Conservation (phyloP, 2,797 vertebrate genomes). For the Tinamus major region DNA sequence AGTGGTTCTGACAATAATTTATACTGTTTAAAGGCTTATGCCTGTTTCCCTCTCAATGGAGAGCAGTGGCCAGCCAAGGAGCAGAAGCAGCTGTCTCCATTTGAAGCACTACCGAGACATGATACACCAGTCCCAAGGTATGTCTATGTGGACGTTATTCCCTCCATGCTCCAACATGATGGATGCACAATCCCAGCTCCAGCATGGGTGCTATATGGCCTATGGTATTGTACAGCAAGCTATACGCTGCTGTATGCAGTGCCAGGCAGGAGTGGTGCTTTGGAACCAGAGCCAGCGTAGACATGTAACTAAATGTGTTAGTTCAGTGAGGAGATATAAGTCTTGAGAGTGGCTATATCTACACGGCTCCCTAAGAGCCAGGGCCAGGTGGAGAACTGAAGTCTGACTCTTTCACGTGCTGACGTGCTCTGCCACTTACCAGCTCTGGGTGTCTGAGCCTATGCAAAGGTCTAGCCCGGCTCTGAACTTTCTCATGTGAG, state of each 20-base stretch:
- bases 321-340: background rate
- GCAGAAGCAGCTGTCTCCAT: background rate
- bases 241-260: background rate
- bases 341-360: background rate
- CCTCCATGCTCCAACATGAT: background rate
- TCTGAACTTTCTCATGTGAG: background rate
- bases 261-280: background rate
- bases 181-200: background rate
- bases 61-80: background rate
- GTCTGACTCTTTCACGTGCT: background rate
- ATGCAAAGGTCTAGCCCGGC: background rate
- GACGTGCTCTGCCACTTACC: fast-evolving
- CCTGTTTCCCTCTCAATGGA: background rate
- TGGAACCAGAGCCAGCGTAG: background rate
- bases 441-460: background rate
- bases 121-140: background rate
- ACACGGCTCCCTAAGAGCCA: background rate
- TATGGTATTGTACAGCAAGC: fast-evolving
- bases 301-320: background rate
- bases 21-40: constrained; percentile 6
- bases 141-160: background rate
- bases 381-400: background rate
- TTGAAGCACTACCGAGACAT: background rate
- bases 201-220: background rate
- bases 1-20: background rate